Base-by-base conservation (phyloP, 2,113 vertebrate genomes). In the Onychostruthus taczanowskii region DNA sequence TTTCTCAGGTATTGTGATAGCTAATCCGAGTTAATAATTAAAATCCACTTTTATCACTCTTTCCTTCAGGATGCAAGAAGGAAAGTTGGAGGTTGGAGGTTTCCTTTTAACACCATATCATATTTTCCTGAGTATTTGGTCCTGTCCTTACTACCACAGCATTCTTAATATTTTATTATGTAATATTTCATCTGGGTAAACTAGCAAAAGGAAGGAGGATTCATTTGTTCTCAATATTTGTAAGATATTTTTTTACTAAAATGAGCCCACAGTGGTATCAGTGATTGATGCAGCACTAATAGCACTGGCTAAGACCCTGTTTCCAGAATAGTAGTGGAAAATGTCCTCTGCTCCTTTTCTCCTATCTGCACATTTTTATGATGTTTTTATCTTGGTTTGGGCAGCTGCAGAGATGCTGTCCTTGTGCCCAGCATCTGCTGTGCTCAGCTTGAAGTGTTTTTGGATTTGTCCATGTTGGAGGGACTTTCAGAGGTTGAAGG, bases 1-100 rank as follows among this genome's bases (percentile, higher is more conserved):
- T 95, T 98, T 97, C 93, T 92, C 93, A 95, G 73, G 79, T 89
- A 82, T 74, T 89, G 62, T 87, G 88, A 84, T 47, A 85, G 50
- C 89, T 97, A 93, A 90, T 35, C 77, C 19, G 69, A 93, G 93
- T 97, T 95, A 97, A 97, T 95, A 43, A 95, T 95, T 97, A 95
- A 96, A 93, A 81, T 73, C 44, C 14, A 47, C 78, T 93, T 87
- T 15, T 87, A 68, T 91, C 67, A 67, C 33, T 19, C 81, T 67
- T 78, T 73, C 22, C 26, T 95, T 93, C 59, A 85, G 61, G 41
- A 68, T 83, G 41, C 43, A 81, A 89, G 84, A 87, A 91, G 70
- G 11, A 41, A 41, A 41, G 39, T 41, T 41, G 39, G 39, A 39
- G 18, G 8, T 24, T 47, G 33, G 31, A 52, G 18, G 22, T 87